Base-by-base conservation (phyloP, 2,888 invertebrate genomes). In the Phalangium opilio region DNA sequence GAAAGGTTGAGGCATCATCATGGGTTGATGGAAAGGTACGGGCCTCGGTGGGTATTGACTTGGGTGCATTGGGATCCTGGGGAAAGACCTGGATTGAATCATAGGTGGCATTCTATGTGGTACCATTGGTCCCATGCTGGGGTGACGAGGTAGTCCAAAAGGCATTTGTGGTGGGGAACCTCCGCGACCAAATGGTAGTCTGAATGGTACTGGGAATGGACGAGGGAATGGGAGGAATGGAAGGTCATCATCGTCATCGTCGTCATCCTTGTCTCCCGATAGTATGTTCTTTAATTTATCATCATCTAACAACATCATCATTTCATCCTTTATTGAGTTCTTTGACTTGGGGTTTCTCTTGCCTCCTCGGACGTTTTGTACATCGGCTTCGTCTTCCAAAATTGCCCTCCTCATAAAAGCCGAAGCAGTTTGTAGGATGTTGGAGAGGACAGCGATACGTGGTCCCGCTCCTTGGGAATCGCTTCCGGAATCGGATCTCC, bases 401-500 rank as follows among this genome's bases (percentile, higher is more conserved):
- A 51, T 51, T n/a, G 51, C 51, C 15, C 51, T 35, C 11, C 51
- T 44, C 4, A 51, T 32, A 7, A 51, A 44, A 15, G 43, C 43
- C 10, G 51, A 51, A 32, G 51, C 51, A 27, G 51, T 49, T 35
- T 51, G 51, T 7, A 51, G 47, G 7, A 51, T 34, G 35, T 51
- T 49, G 7, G 51, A 49, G 11, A 51, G 38, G 27, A 8, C 27
- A 4, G 27, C 27, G 27, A 27, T 27, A 8, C 27, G 27, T 8
- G 27, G 27, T 27, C 27, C 27, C 5, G 27, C 27, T 27, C 27
- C 27, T 27, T 27, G 27, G 8, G 27, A 27, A 27, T 27, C 27
- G n/a, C n/a, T n/a, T 4, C 27, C 27, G 27, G 27, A 27, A 27
- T 27, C 27, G 27, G 27, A 27, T 27, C 27, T 27, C 27, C 27